A percentile compares a stretch with the other conserved stretches of the same genome.
These are phyloP conservation scores for Scyliorhinus canicula DNA, from an alignment of 2,797 vertebrate species.

Conservation along the genomic window DNA sequence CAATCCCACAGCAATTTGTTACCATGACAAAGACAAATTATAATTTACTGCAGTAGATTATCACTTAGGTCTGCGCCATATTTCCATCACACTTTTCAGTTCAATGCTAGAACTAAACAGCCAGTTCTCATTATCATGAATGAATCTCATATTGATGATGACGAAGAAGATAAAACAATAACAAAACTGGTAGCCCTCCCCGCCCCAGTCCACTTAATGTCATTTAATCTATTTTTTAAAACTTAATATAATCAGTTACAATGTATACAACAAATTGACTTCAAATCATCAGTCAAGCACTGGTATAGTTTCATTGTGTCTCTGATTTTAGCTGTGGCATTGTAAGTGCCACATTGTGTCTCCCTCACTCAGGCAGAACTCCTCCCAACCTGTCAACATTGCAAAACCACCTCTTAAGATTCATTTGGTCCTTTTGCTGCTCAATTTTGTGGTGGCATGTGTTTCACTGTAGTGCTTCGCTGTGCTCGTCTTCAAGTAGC, in stretches of 20 bases:
- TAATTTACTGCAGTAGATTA: not conserved
- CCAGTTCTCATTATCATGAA: not conserved
- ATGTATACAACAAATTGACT: not conserved
- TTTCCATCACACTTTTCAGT: not conserved
- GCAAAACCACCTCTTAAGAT: not conserved
- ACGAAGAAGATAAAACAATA: not conserved
- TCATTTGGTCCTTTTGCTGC: not conserved
- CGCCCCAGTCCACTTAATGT: not conserved
- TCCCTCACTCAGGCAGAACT: not conserved
- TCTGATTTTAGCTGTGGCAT: not conserved
- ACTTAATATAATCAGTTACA: not conserved
- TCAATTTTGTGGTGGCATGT: not conserved
- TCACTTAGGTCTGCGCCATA: not conserved
- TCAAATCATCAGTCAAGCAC: not conserved
- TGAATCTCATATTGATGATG: not conserved
- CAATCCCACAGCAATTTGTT: not conserved
- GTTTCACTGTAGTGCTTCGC: not conserved
- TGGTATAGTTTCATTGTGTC: not conserved
- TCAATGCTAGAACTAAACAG: not conserved
- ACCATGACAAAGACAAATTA: not conserved
- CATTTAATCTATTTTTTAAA: constrained; percentile 15
- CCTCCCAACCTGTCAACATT: not conserved
- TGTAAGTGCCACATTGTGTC: not conserved
- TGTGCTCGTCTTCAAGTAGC: not conserved
- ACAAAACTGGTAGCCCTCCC: not conserved